Percentiles rank a stretch among this genome's conserved stretches.
Conservation (phyloP, 92 coral and sea anemone species). For the Phenganax subtilis region DNA sequence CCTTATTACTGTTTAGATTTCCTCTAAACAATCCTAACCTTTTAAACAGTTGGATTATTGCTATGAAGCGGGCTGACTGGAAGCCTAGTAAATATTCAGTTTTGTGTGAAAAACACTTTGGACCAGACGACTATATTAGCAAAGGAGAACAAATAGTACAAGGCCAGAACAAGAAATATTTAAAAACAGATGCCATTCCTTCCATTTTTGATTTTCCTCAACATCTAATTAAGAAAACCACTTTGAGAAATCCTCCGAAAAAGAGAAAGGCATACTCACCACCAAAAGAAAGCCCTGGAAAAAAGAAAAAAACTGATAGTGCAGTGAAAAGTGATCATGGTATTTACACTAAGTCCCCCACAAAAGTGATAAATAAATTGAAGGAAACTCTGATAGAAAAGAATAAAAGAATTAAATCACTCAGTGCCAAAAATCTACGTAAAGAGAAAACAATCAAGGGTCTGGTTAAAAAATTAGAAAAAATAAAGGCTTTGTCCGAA, state of each 20-base stretch:
- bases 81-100: neutral
- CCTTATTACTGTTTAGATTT: neutral
- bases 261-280: neutral
- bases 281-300: constrained; percentile 10
- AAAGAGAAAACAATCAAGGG: neutral
- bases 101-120: neutral
- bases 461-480: neutral
- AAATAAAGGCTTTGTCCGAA: constrained; percentile 1
- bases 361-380: constrained; percentile 4
- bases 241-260: neutral
- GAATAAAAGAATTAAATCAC: constrained; percentile 7
- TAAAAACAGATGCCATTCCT: neutral
- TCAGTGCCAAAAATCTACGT: constrained; percentile 17
- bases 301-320: neutral
- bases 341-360: constrained; percentile 10
- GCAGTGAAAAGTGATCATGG: neutral
- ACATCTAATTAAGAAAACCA: neutral
- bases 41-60: neutral
- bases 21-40: neutral
- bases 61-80: neutral
- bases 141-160: neutral
- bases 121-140: neutral
- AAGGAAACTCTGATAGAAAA: neutral
- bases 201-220: constrained; percentile 1
- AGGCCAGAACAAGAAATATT: neutral